phyloP scores from a whole-genome alignment of 2,888 invertebrate species.

The Hemicrepidius hirtus region DNA sequence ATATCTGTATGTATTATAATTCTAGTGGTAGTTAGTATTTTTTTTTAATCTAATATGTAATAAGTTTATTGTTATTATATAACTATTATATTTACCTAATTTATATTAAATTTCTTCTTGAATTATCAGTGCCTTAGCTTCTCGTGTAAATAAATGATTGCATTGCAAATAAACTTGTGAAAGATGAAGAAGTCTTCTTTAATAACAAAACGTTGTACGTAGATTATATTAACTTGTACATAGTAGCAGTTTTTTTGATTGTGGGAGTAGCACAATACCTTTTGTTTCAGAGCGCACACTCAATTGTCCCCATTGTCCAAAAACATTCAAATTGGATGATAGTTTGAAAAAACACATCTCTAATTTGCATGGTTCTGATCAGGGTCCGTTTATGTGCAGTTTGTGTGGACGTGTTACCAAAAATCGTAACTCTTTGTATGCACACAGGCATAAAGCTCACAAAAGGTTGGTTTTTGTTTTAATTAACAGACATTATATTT shows the following conservation, averaged over 20 bases:
- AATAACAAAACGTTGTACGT: no score
- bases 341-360: constrained; percentile 56
- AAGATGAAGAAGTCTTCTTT: background rate
- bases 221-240: background rate
- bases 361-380: constrained; percentile 52
- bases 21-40: background rate
- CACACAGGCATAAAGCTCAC: constrained; percentile 40
- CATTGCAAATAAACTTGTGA: constrained; percentile 6
- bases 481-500: no score
- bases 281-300: constrained; percentile 35
- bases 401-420: constrained; percentile 51
- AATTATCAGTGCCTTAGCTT: constrained; percentile 22
- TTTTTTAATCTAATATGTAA: background rate
- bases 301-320: constrained; percentile 50
- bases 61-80: constrained; percentile 36
- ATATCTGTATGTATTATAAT: background rate
- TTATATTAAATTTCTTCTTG: constrained; percentile 33
- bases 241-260: background rate
- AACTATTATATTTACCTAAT: constrained; percentile 20
- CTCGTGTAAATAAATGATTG: background rate
- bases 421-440: constrained; percentile 53
- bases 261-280: constrained; percentile 14
- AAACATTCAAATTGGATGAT: constrained; percentile 51
- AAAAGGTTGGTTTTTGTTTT: constrained; percentile 35
- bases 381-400: constrained; percentile 53